These are phyloP conservation scores for Xerus rutilus DNA, from an alignment of 2,797 vertebrate species.

Conservation along the genomic window DNA sequence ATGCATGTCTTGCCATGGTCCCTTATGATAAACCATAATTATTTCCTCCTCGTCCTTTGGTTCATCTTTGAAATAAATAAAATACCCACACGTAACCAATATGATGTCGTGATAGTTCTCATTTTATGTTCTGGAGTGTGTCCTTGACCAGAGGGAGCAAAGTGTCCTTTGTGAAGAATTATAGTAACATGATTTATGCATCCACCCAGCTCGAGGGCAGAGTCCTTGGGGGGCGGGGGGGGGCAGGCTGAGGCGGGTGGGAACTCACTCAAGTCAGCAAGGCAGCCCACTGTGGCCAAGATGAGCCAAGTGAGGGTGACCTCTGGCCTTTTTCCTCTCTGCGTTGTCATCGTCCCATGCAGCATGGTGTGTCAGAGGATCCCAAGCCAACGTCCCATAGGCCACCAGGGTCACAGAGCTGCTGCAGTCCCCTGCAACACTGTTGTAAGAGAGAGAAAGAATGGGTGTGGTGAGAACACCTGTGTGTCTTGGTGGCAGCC, in stretches of 20 bases:
- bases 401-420: slow-evolving; percentile 70
- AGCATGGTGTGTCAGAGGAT: slow-evolving; percentile 63
- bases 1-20: background rate
- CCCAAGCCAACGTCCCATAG: slow-evolving; percentile 86
- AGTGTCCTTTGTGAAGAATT: background rate
- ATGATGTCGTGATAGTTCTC: background rate
- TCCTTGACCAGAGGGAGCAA: background rate
- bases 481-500: rapidly evolving
- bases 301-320: slow-evolving; percentile 82
- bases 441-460: slow-evolving; percentile 20
- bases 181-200: background rate
- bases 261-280: slow-evolving; percentile 87
- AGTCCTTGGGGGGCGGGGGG: background rate
- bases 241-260: background rate
- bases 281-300: slow-evolving; percentile 77
- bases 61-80: background rate
- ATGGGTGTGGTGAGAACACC: background rate
- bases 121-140: background rate
- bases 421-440: slow-evolving; percentile 15
- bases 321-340: slow-evolving; percentile 74
- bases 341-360: slow-evolving; percentile 82
- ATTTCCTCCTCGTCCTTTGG: background rate
- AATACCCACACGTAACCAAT: background rate
- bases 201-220: background rate
- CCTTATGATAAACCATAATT: background rate